phyloP scores from a whole-genome alignment of 2,888 invertebrate genomes.

The Scaeva pyrastri region DNA sequence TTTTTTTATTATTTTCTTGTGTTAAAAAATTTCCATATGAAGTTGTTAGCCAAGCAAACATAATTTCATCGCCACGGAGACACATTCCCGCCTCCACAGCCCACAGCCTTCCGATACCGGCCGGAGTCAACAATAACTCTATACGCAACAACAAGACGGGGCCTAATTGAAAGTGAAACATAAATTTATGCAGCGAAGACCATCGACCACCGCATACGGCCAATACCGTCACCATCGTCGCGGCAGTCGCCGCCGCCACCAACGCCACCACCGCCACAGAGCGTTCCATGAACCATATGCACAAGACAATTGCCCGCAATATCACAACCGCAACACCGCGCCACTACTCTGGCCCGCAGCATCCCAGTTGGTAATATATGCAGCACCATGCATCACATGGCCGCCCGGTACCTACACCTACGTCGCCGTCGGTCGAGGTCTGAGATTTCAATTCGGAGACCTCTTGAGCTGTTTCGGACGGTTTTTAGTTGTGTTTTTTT shows the following conservation, averaged over 20 bases:
- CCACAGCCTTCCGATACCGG: conserved; percentile 47
- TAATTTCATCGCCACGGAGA: conserved; percentile 79
- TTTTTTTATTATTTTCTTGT: conserved; percentile 42
- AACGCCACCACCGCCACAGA: background rate
- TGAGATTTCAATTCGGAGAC: conserved; percentile 74
- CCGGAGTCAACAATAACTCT: conserved; percentile 47
- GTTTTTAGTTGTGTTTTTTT: conserved; percentile 36
- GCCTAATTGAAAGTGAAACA: conserved; percentile 76
- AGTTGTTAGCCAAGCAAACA: conserved; percentile 83
- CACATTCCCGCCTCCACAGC: conserved; percentile 67
- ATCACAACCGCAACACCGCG: conserved; percentile 37
- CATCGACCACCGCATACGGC: conserved; percentile 62
- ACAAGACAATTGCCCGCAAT: conserved; percentile 69
- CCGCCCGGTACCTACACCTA: conserved; percentile 58
- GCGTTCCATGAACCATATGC: conserved; percentile 64
- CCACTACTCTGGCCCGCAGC: conserved; percentile 26
- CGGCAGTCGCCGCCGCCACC: no score
- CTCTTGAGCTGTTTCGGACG: conserved; percentile 56
- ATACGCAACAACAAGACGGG: conserved; percentile 72
- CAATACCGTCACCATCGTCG: conserved; percentile 14
- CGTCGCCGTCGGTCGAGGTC: conserved; percentile 62
- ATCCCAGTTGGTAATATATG: conserved; percentile 66
- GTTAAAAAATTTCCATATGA: conserved; percentile 80
- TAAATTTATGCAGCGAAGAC: conserved; percentile 75
- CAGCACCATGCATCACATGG: conserved; percentile 67